A percentile compares a stretch with the other conserved stretches of the same genome.
Evolutionary conservation across 2,113 vertebrate genomes (phyloP).

Genomic region (Tachuris rubrigastra): DNA sequence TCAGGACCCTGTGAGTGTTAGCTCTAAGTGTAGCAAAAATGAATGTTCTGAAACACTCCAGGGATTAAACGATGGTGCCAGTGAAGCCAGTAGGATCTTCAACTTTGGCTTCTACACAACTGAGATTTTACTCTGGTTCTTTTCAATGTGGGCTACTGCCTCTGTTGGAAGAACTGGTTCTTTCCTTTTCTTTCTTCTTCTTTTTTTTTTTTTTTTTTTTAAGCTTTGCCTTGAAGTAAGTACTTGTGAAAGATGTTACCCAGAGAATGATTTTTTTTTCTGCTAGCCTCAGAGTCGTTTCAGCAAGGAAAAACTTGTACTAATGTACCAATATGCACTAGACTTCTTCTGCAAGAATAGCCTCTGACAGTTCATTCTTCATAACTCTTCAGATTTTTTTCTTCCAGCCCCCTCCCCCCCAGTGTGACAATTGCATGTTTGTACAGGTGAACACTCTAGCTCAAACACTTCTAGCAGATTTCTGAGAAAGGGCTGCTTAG

Average conservation of each 20-base stretch:
- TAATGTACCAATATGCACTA: background rate
- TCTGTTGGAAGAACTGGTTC: background rate
- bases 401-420: fast-evolving
- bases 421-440: background rate
- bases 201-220: background rate
- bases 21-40: background rate
- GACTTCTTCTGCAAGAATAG: background rate
- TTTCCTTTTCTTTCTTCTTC: background rate
- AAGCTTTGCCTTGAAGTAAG: background rate
- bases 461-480: background rate
- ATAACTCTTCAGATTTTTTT: background rate
- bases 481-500: background rate
- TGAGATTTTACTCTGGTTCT: background rate
- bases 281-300: background rate
- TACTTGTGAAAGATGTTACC: background rate
- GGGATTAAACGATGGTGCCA: background rate
- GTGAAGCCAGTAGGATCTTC: background rate
- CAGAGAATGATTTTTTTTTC: background rate
- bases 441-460: background rate
- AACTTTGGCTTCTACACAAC: background rate
- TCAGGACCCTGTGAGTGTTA: background rate
- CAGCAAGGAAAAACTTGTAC: background rate
- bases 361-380: background rate
- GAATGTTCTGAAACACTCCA: background rate
- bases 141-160: background rate